Conservation (phyloP, 2,113 vertebrate genomes). For the Jaculus jaculus region DNA sequence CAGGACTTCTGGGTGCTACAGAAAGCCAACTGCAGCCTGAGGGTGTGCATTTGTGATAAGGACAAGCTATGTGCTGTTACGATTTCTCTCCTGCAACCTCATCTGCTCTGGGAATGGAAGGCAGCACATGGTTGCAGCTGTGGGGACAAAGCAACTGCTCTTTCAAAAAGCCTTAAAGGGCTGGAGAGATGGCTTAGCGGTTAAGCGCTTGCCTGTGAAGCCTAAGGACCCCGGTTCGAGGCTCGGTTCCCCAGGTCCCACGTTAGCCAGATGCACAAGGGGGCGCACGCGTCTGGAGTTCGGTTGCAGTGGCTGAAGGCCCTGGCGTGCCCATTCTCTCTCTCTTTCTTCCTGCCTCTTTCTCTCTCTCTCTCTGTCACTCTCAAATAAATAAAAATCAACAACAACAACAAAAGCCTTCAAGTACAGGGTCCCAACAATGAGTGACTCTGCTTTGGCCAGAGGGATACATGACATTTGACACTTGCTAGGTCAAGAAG, state of each 20-base stretch:
- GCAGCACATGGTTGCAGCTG: background rate
- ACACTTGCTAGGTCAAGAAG: background rate
- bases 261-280: too few relatives aligned
- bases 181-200: too few relatives aligned
- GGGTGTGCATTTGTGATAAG: background rate
- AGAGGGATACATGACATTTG: background rate
- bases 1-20: background rate
- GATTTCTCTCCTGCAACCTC: background rate
- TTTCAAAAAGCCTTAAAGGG: background rate
- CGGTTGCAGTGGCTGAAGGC: too few relatives aligned
- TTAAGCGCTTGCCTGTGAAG: too few relatives aligned
- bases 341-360: too few relatives aligned
- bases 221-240: too few relatives aligned
- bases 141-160: background rate
- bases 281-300: too few relatives aligned
- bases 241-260: too few relatives aligned
- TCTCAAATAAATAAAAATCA: too few relatives aligned
- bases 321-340: too few relatives aligned
- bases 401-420: too few relatives aligned
- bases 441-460: background rate
- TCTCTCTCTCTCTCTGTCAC: too few relatives aligned
- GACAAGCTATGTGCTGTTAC: background rate
- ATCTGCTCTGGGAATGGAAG: background rate
- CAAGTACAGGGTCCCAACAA: accelerated
- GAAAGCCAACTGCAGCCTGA: conserved; percentile 44